These are phyloP conservation scores for Xylota segnis DNA, from an alignment of 2,888 invertebrate genomes.

Conservation along the genomic window DNA sequence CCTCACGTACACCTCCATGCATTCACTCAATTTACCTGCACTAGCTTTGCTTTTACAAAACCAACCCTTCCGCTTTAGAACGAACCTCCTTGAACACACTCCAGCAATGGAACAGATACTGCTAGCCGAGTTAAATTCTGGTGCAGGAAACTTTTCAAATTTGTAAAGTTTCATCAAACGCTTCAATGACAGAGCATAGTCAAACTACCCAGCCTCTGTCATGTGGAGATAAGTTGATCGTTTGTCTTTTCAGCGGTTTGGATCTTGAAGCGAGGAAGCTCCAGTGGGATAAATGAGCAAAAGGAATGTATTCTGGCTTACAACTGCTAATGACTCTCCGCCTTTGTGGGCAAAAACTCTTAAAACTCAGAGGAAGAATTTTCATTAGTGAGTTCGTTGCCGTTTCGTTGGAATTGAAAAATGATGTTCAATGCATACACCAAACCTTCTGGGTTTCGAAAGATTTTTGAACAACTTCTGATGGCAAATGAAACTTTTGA, in stretches of 20 bases:
- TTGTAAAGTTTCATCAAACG: neutral
- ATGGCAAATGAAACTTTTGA: neutral
- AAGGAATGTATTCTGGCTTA: neutral
- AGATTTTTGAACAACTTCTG: neutral
- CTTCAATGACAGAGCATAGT: neutral
- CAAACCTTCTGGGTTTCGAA: neutral
- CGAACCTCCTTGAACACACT: neutral
- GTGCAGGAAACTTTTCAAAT: neutral
- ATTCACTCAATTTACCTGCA: neutral
- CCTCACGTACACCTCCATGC: neutral
- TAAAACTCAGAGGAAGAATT: neutral
- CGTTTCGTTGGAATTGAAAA: neutral
- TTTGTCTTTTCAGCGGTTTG: neutral
- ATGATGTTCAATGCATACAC: neutral
- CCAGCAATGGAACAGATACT: neutral
- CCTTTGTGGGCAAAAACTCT: neutral
- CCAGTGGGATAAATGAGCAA: neutral
- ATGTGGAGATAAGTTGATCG: neutral
- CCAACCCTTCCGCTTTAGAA: neutral
- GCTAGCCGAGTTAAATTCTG: neutral
- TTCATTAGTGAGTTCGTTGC: neutral
- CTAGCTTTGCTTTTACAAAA: neutral
- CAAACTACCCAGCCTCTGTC: neutral
- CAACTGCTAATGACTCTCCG: neutral
- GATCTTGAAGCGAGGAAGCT: neutral